Percentiles rank a stretch among this genome's conserved stretches.
phyloP scores from a whole-genome alignment of 2,113 vertebrate genomes.

The Bubo blakistoni region DNA sequence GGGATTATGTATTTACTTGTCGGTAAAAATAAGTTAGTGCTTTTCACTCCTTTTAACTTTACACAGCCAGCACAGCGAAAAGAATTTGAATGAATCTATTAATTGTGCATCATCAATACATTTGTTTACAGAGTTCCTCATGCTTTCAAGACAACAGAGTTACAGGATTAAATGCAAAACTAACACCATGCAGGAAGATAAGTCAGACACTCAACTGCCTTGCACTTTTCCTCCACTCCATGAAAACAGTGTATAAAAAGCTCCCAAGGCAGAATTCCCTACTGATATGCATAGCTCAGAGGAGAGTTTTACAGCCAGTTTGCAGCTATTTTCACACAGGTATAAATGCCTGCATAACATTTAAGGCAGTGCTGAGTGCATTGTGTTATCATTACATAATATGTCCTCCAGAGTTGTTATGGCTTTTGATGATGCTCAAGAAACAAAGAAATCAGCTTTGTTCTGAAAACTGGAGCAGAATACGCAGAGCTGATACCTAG shows the following conservation, averaged over 20 bases:
- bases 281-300: background rate
- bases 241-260: background rate
- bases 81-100: background rate
- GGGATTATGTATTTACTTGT: background rate
- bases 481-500: background rate
- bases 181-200: background rate
- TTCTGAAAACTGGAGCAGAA: background rate
- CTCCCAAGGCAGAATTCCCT: background rate
- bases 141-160: background rate
- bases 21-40: background rate
- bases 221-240: background rate
- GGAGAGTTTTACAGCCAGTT: conserved; percentile 1
- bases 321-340: background rate
- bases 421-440: conserved; percentile 1
- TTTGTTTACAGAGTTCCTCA: background rate
- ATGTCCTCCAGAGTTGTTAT: background rate
- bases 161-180: background rate
- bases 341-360: background rate
- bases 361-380: background rate
- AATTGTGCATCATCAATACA: background rate
- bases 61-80: background rate
- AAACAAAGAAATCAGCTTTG: background rate
- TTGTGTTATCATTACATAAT: background rate
- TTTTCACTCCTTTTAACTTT: background rate
- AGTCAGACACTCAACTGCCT: background rate